Percentiles rank a stretch among this genome's conserved stretches.
Evolutionary conservation across 30 jellyfish, hydroid and myxozoan genomes (phyloP).

Genomic region (Turritopsis dohrnii): DNA sequence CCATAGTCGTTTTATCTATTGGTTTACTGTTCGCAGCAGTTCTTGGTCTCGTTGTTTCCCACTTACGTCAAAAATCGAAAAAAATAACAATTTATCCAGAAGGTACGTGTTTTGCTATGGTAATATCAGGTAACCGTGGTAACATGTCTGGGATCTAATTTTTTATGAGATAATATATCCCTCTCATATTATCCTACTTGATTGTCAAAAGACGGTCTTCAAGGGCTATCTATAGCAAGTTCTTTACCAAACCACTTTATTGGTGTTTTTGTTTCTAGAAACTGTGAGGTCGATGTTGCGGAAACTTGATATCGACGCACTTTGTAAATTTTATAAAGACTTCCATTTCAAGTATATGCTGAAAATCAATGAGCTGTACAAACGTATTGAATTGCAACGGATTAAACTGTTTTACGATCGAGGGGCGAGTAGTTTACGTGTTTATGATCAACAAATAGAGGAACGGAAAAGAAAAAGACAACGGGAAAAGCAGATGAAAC

Average conservation of each 20-base stretch:
- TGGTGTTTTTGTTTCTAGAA: neutral
- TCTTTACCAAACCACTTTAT: neutral
- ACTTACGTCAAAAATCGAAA: neutral
- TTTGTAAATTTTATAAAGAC: neutral
- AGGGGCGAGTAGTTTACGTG: neutral
- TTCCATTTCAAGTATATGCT: neutral
- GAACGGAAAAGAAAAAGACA: neutral
- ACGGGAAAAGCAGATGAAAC: neutral
- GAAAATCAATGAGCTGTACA: neutral
- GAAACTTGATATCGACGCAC: neutral
- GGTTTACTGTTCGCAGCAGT: neutral
- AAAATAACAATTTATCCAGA: neutral
- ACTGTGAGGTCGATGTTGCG: neutral
- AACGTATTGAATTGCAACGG: neutral
- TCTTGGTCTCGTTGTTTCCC: neutral
- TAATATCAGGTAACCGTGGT: neutral
- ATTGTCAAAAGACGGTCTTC: too few species aligned
- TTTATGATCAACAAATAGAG: neutral
- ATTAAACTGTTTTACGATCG: neutral
- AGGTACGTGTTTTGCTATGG: neutral
- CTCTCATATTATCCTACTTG: too few species aligned
- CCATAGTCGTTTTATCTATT: neutral
- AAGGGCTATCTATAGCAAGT: neutral
- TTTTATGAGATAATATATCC: too few species aligned
- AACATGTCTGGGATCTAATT: too few species aligned